phyloP scores from a whole-genome alignment of 2,888 invertebrate species.

The Saturnia japonica region DNA sequence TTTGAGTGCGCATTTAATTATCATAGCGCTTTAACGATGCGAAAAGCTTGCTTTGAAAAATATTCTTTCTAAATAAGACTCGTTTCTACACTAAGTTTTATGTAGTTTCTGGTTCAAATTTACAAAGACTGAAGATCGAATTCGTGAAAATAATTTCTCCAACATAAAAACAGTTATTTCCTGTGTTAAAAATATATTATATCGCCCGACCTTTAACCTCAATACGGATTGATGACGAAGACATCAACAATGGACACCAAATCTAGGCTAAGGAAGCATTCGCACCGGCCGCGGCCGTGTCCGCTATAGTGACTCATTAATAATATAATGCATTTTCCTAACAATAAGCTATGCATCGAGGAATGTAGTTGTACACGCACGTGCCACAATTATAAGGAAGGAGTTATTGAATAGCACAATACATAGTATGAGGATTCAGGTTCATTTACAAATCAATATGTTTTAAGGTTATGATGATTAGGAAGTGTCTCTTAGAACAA shows the following conservation, averaged over 20 bases:
- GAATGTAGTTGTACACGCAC: constrained; percentile 8
- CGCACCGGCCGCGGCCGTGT: constrained; percentile 5
- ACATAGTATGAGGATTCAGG: background rate
- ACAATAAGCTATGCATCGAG: constrained; percentile 1
- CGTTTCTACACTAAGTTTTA: too few relatives aligned
- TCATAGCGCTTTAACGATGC: too few relatives aligned
- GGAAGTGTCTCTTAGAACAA: too few relatives aligned
- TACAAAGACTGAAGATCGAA: background rate
- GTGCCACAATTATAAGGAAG: constrained; percentile 19
- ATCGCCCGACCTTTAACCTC: background rate
- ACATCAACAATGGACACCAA: constrained; percentile 4
- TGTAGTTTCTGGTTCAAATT: too few relatives aligned
- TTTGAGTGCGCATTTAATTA: too few relatives aligned
- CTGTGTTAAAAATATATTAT: background rate
- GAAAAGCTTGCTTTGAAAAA: too few relatives aligned
- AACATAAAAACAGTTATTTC: background rate
- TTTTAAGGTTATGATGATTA: background rate
- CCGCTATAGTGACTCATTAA: constrained; percentile 1
- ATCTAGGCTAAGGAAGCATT: constrained; percentile 7
- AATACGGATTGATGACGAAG: background rate
- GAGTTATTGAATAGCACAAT: constrained; percentile 20
- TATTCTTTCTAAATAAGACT: too few relatives aligned
- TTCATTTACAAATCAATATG: background rate
- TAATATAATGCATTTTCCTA: background rate
- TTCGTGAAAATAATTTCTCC: background rate